Evolutionary conservation across 2,888 invertebrate genomes (phyloP).

Genomic region (Synanthedon vespiformis): DNA sequence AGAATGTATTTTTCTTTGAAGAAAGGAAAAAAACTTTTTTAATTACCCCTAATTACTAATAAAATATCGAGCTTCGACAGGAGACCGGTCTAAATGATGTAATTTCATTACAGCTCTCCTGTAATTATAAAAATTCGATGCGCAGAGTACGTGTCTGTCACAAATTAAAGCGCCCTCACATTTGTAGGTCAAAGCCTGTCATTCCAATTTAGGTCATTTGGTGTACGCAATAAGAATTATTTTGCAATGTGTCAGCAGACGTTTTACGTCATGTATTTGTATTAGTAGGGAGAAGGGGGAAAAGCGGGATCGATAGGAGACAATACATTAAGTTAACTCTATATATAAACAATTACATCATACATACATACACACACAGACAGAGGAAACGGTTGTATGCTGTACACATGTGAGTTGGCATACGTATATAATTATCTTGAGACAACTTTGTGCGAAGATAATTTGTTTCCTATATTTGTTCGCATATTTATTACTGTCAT

Average conservation of each 20-base stretch:
- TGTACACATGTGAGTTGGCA: constrained; percentile 1
- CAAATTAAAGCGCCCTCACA: constrained; percentile 45
- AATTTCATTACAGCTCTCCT: neutral
- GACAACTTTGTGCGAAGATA: neutral
- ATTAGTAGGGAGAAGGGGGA: constrained; percentile 1
- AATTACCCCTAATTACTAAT: neutral
- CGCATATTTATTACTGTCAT: too few species aligned
- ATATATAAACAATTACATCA: constrained; percentile 1
- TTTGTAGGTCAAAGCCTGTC: constrained; percentile 40
- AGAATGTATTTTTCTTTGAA: too few species aligned
- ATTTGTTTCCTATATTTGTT: too few species aligned
- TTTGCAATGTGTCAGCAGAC: constrained; percentile 17
- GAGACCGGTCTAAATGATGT: neutral
- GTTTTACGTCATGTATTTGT: constrained; percentile 2
- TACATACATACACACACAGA: constrained; percentile 3
- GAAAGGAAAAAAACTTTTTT: neutral
- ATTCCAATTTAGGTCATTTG: constrained; percentile 28
- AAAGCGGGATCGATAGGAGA: constrained; percentile 29
- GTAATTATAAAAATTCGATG: constrained; percentile 9
- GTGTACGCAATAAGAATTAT: constrained; percentile 22
- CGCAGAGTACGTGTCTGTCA: constrained; percentile 32
- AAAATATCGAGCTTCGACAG: neutral
- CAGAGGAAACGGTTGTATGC: constrained; percentile 7
- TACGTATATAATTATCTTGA: neutral
- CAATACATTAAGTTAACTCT: neutral